phyloP scores from a whole-genome alignment of 2,797 vertebrate species.

The Thalassophryne amazonica region DNA sequence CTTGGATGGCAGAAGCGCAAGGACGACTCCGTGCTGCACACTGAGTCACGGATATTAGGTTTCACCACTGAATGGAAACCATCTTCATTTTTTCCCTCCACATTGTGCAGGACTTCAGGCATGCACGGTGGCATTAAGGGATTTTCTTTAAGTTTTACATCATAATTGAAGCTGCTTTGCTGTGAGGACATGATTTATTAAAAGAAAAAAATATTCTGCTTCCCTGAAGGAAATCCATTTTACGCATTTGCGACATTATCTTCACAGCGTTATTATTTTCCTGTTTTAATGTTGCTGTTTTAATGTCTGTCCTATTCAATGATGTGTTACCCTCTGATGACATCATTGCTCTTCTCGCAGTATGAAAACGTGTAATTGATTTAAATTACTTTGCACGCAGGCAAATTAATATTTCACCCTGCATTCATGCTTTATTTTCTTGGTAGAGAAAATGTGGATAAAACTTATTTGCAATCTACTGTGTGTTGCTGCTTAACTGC shows the following conservation, averaged over 20 bases:
- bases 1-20: constrained; percentile 43
- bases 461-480: no score
- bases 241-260: not conserved
- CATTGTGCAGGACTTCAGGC: constrained; percentile 31
- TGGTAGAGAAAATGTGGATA: no score
- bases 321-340: constrained; percentile 35
- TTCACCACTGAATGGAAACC: constrained; percentile 53
- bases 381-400: no score
- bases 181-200: no score
- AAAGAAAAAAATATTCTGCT: no score
- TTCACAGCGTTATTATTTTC: not conserved
- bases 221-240: not conserved
- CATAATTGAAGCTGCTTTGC: not conserved
- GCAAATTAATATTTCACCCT: no score
- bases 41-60: constrained; percentile 57
- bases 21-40: constrained; percentile 39
- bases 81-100: not conserved
- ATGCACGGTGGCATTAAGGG: constrained; percentile 46
- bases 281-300: constrained; percentile 23
- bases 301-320: constrained; percentile 44
- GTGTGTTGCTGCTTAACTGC: no score
- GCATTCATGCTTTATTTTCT: no score
- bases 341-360: no score
- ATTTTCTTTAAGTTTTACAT: constrained; percentile 22
- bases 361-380: no score